Evolutionary conservation across 92 coral and sea anemone species (phyloP).

Genomic region (Parazoanthus darwini): DNA sequence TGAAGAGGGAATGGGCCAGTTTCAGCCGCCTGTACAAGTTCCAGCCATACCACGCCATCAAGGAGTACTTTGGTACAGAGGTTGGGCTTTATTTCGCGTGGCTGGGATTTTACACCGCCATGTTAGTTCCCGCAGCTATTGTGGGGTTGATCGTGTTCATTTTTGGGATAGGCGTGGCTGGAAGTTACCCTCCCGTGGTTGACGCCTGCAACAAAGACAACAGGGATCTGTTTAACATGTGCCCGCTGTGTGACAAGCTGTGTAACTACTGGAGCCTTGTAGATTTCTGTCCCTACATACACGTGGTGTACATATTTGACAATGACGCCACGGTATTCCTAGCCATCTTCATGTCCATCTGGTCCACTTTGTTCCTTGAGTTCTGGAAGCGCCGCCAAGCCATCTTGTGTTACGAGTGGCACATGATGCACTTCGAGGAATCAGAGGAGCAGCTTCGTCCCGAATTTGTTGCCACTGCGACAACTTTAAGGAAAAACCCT

Average conservation of each 20-base stretch:
- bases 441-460: conserved; percentile 93
- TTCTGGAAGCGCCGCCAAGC: conserved; percentile 98
- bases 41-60: conserved; percentile 93
- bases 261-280: conserved; percentile 75
- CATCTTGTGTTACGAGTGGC: conserved; percentile 90
- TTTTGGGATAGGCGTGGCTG: conserved; percentile 30
- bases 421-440: conserved; percentile 93
- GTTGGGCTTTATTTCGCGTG: conserved; percentile 94
- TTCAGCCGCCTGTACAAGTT: conserved; percentile 79
- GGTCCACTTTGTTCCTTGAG: conserved; percentile 98
- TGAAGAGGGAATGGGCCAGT: conserved; percentile 90
- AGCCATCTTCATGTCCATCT: conserved; percentile 94
- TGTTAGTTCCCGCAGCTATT: conserved; percentile 92
- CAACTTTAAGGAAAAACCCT: conserved; percentile 66
- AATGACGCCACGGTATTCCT: conserved; percentile 82
- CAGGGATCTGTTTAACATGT: conserved; percentile 38
- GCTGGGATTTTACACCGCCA: conserved; percentile 95
- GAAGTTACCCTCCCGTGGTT: conserved; percentile 29
- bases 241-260: conserved; percentile 36
- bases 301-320: conserved; percentile 85
- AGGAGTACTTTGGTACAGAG: conserved; percentile 93
- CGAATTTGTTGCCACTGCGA: conserved; percentile 84
- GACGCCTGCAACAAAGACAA: conserved; percentile 33
- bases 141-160: conserved; percentile 72
- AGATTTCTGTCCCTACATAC: conserved; percentile 74